Evolutionary conservation across 2,888 invertebrate species (phyloP).

Genomic region (Aplocera efformata): DNA sequence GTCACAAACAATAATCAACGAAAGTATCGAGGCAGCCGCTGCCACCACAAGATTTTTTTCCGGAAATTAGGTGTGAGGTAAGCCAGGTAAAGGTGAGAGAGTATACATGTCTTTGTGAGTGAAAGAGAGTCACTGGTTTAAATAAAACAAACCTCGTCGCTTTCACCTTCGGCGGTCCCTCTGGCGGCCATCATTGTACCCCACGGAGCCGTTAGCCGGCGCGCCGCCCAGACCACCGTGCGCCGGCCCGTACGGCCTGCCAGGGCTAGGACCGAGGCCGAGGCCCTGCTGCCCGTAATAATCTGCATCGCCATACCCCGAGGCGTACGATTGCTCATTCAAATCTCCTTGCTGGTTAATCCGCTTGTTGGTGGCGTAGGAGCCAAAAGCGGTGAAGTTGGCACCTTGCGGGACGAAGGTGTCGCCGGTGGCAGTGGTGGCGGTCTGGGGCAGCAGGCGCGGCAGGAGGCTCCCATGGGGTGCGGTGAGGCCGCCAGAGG

Average conservation of each 20-base stretch:
- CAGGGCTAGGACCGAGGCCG: too few species aligned
- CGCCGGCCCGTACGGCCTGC: constrained; percentile 54
- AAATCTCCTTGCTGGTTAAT: constrained; percentile 34
- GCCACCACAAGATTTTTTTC: not conserved
- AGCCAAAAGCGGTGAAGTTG: constrained; percentile 73
- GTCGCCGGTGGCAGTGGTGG: constrained; percentile 45
- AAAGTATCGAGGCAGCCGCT: constrained; percentile 1
- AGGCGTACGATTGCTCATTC: constrained; percentile 41
- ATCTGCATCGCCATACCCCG: constrained; percentile 42
- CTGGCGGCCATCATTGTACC: constrained; percentile 77
- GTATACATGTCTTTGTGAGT: constrained; percentile 44
- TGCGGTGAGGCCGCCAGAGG: constrained; percentile 69
- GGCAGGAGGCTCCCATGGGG: constrained; percentile 72
- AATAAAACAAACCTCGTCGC: constrained; percentile 75
- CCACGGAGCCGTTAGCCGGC: constrained; percentile 72
- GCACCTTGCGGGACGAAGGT: constrained; percentile 58
- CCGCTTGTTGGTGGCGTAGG: constrained; percentile 58
- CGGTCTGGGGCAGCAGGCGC: constrained; percentile 67
- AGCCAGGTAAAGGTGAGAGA: constrained; percentile 15
- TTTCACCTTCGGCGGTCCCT: constrained; percentile 76
- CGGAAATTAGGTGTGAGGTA: constrained; percentile 3
- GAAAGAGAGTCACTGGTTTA: constrained; percentile 62
- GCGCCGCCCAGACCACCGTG: constrained; percentile 51
- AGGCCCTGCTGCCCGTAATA: constrained; percentile 57
- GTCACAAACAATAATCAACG: too few species aligned